A percentile compares a stretch with the other conserved stretches of the same genome.
Conservation (phyloP, 2,797 vertebrate species). For the Huso huso region DNA sequence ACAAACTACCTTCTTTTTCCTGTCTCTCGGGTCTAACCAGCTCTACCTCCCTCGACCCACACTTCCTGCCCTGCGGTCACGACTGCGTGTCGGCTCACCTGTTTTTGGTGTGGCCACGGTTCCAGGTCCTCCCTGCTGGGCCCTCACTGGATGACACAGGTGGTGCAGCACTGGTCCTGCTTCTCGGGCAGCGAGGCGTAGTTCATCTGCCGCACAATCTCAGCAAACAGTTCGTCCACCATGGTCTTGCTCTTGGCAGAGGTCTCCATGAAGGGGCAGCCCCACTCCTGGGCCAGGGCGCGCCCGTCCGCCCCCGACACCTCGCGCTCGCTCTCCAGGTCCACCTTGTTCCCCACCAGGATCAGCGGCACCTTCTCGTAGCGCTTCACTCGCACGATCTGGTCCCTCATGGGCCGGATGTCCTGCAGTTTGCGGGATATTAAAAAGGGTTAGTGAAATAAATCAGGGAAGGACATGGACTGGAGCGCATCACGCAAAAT, state of each 20-base stretch:
- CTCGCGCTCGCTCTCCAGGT: constrained; percentile 88
- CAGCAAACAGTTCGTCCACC: constrained; percentile 94
- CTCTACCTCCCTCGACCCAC: too few relatives aligned
- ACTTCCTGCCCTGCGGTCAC: too few relatives aligned
- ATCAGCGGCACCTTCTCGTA: constrained; percentile 91
- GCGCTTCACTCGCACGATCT: constrained; percentile 91
- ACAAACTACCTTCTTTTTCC: too few relatives aligned
- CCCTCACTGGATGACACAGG: constrained; percentile 82
- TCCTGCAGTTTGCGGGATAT: constrained; percentile 51
- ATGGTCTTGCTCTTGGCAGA: constrained; percentile 94
- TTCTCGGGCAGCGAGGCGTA: constrained; percentile 89
- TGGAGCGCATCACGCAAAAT: background rate
- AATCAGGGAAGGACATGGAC: background rate
- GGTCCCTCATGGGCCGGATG: constrained; percentile 94
- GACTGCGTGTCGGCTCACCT: constrained; percentile 1
- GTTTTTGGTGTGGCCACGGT: constrained; percentile 64
- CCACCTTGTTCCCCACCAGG: constrained; percentile 92
- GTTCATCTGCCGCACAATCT: constrained; percentile 96
- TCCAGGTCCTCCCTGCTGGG: constrained; percentile 49
- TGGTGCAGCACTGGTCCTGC: constrained; percentile 83
- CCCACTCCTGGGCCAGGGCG: constrained; percentile 90
- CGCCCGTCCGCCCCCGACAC: constrained; percentile 83
- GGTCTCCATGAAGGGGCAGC: constrained; percentile 93
- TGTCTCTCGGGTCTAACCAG: too few relatives aligned
- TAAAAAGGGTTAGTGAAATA: too few relatives aligned